These are phyloP conservation scores for Dysdera silvatica DNA, from an alignment of 1,140 invertebrate species.

Conservation along the genomic window DNA sequence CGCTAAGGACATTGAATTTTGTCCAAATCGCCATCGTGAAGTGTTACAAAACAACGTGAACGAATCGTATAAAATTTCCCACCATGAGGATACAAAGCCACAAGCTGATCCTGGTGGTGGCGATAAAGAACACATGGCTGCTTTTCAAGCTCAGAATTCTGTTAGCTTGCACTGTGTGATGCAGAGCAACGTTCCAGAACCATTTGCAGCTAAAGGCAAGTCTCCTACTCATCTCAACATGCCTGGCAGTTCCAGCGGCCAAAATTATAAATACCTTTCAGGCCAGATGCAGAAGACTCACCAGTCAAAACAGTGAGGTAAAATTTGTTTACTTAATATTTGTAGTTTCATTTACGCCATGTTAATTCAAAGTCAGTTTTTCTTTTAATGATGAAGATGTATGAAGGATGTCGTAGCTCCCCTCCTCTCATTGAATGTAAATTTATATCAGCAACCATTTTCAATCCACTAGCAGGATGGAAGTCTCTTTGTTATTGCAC, in stretches of 20 bases:
- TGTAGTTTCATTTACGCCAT: too few species aligned
- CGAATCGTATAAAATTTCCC: not conserved
- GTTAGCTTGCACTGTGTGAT: slow-evolving; percentile 23
- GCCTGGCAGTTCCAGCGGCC: slow-evolving; percentile 11
- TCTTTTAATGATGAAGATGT: too few species aligned
- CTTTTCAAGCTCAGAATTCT: slow-evolving; percentile 1
- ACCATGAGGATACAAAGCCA: not conserved
- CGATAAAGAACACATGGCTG: slow-evolving; percentile 10
- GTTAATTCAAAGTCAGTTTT: too few species aligned
- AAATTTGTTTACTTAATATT: too few species aligned
- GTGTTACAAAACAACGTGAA: slow-evolving; percentile 19
- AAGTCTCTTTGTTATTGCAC: too few species aligned
- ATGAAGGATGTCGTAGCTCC: too few species aligned
- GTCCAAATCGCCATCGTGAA: slow-evolving; percentile 15
- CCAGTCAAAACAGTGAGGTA: slow-evolving; percentile 20
- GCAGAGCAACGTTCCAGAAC: slow-evolving; percentile 24
- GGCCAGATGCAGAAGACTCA: slow-evolving; percentile 22
- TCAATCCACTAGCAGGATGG: too few species aligned
- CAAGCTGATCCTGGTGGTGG: not conserved
- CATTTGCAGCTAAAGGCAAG: slow-evolving; percentile 5
- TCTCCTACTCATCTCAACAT: slow-evolving; percentile 23
- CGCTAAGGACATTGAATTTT: slow-evolving; percentile 24
- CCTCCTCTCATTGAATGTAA: too few species aligned
- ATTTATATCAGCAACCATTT: too few species aligned
- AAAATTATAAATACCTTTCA: slow-evolving; percentile 19